Base-by-base conservation (phyloP, 2,888 invertebrate species). In the Saturnia japonica region DNA sequence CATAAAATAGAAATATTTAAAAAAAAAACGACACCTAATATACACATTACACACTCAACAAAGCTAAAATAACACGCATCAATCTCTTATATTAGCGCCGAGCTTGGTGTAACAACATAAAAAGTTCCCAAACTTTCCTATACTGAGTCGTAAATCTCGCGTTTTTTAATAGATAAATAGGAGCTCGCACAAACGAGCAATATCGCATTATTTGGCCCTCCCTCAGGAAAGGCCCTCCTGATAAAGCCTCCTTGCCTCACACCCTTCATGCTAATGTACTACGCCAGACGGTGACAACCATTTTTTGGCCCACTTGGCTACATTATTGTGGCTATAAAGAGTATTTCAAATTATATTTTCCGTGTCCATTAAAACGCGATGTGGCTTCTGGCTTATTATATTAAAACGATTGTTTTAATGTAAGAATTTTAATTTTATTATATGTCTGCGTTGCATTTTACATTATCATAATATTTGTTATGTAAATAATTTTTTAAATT, bases 121-220 rank as follows among this genome's bases (percentile, higher is more conserved):
- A 91, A 93, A 92, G 86, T 91, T 90, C 88, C 89, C 82, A 81
- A 91, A 91, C 86, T 90, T 92, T 92, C 87, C 91, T 91, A 92
- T 91, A 91, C 88, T 86, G 80, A 84, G 74, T 78, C 86, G 83
- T 94, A 94, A 92, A 94, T 93, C 91, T 91, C 82, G 78, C 90
- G 91, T 92, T 94, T 94, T 93, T 94, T 93, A 94, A 94, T 94
- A 94, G 94, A 94, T 94, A 94, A 94, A 94, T 94, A 94, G 94
- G 91, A 87, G 91, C 91, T 91, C 89, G 91, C 93, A 90, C 91
- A 93, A 94, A 94, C 94, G 93, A 93, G 94, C 93, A 93, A 93
- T 94, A 94, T 94, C 92, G 87, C 93, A 93, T 94, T 93, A 93
- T 94, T 93, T 91, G 93, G 91, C 85, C 90, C 93, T 91, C 94